Evolutionary conservation across 1,140 invertebrate species (phyloP).

Genomic region (Heterodera schachtii): DNA sequence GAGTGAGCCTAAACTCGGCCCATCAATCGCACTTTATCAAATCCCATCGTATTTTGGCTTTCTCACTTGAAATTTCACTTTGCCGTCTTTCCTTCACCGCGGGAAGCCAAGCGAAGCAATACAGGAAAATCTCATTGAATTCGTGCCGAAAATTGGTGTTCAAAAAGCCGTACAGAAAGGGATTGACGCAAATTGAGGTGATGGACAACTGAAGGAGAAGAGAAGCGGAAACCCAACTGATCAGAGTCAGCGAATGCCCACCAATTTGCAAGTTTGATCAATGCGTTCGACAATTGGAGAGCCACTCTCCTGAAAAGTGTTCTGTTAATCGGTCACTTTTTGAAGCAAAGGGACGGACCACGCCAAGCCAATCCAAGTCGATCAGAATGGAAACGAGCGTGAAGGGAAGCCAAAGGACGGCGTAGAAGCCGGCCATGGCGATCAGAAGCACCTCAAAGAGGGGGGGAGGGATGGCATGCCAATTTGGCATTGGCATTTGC

Average conservation of each 20-base stretch:
- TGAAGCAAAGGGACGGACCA: conserved; percentile 36
- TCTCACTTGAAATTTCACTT: background rate
- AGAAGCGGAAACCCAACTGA: background rate
- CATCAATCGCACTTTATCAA: too few species aligned
- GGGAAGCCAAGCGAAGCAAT: conserved; percentile 11
- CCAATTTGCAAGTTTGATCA: conserved; percentile 61
- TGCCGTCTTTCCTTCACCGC: background rate
- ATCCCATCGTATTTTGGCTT: background rate
- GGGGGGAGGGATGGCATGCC: too few species aligned
- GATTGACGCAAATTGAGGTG: conserved; percentile 65
- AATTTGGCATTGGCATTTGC: too few species aligned
- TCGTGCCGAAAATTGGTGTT: conserved; percentile 65
- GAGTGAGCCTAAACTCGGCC: background rate
- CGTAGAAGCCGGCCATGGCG: conserved; percentile 63
- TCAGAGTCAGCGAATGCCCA: background rate
- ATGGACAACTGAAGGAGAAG: conserved; percentile 51
- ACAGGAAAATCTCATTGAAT: conserved; percentile 59
- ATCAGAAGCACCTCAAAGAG: conserved; percentile 40
- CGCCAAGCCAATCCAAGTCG: conserved; percentile 49
- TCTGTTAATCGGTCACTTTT: conserved; percentile 14
- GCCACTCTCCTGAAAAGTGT: conserved; percentile 48
- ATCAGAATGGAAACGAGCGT: conserved; percentile 60
- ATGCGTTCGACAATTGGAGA: conserved; percentile 59
- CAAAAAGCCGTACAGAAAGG: conserved; percentile 64
- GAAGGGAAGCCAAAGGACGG: conserved; percentile 63